These are phyloP conservation scores for Iphiclides podalirius DNA, from an alignment of 2,888 invertebrate species.

Conservation along the genomic window DNA sequence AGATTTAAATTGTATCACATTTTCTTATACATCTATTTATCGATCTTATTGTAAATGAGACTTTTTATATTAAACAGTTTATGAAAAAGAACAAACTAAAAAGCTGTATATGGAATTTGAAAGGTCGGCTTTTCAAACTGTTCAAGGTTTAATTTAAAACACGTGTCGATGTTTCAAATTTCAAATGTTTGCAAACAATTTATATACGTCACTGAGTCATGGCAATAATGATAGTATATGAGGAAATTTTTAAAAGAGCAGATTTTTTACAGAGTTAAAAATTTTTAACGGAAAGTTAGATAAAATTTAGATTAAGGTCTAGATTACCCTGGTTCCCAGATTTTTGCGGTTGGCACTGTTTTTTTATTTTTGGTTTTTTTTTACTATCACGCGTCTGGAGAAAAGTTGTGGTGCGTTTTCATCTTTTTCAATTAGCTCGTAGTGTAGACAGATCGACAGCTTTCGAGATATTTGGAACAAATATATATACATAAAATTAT, in stretches of 20 bases:
- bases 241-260: background rate
- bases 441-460: slow-evolving; percentile 9
- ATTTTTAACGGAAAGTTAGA: no score
- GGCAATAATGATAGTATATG: slow-evolving; percentile 5
- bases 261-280: background rate
- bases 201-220: background rate
- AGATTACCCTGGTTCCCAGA: background rate
- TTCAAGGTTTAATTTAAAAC: background rate
- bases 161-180: slow-evolving; percentile 6
- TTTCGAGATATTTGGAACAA: background rate
- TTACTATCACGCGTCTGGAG: no score
- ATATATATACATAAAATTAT: slow-evolving; percentile 17
- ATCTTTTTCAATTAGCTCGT: slow-evolving; percentile 7
- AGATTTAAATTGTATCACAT: background rate
- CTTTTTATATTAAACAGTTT: background rate
- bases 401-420: no score
- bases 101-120: background rate
- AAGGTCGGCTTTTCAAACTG: background rate
- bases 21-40: background rate
- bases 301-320: no score
- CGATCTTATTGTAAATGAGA: slow-evolving; percentile 5
- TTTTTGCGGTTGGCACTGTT: no score
- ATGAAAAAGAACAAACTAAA: background rate
- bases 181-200: background rate
- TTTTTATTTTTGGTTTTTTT: no score